Evolutionary conservation across 1,140 invertebrate species (phyloP).

Genomic region (Euwallacea similis): DNA sequence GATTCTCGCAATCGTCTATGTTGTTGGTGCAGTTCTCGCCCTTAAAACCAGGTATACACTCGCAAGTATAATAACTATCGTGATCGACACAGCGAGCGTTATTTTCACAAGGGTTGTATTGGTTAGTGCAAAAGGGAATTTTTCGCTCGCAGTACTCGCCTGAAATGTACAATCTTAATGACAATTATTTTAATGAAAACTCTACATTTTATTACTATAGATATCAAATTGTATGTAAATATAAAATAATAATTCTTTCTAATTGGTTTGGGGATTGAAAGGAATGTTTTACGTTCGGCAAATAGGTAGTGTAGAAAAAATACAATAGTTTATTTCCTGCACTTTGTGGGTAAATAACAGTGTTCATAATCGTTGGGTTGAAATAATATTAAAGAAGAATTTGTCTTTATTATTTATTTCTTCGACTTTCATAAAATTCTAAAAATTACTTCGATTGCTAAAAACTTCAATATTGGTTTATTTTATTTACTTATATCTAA

Average conservation of each 20-base stretch:
- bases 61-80: constrained; percentile 88
- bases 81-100: constrained; percentile 88
- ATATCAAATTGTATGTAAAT: background rate
- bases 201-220: constrained; percentile 15
- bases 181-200: constrained; percentile 39
- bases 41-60: constrained; percentile 85
- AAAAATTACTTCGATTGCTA: no score
- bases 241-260: no score
- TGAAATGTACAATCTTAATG: constrained; percentile 40
- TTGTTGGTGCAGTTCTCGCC: constrained; percentile 93
- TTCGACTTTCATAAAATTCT: no score
- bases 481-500: no score
- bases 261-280: no score
- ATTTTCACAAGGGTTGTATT: constrained; percentile 91
- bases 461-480: no score
- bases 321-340: no score
- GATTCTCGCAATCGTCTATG: constrained; percentile 88
- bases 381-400: no score
- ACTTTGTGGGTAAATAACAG: no score
- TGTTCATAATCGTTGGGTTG: no score
- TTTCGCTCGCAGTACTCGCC: constrained; percentile 85
- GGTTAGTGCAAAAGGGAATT: constrained; percentile 88
- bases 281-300: background rate
- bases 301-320: background rate
- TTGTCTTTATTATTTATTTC: no score